phyloP scores from a whole-genome alignment of 2,113 vertebrate species.

The Regulus satrapa region DNA sequence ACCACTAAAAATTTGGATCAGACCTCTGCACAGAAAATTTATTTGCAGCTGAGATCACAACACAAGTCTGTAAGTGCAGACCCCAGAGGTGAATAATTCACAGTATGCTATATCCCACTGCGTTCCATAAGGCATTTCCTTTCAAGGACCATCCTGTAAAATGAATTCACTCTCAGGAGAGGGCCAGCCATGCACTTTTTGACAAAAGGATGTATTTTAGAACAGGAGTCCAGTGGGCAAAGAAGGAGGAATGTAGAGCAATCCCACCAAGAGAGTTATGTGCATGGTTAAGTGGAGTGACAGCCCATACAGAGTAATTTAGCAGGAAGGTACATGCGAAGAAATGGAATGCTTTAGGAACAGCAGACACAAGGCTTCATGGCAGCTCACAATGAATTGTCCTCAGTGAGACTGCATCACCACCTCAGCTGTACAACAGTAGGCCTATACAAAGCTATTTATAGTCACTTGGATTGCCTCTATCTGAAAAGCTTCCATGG shows the following conservation, averaged over 20 bases:
- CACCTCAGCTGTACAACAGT: neutral
- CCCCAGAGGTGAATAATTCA: neutral
- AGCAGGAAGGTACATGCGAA: neutral
- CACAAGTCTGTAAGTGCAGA: neutral
- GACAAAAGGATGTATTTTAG: neutral
- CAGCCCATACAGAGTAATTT: neutral
- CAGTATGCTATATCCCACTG: neutral
- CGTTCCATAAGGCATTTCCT: neutral
- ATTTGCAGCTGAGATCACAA: neutral
- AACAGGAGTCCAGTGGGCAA: neutral
- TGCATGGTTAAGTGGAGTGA: neutral
- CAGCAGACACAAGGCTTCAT: slow-evolving; percentile 33
- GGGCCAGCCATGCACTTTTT: neutral
- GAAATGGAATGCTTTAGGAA: neutral
- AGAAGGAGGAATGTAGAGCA: neutral
- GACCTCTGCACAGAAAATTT: neutral
- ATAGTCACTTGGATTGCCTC: neutral
- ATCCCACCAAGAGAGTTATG: neutral
- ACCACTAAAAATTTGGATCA: neutral
- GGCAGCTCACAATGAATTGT: neutral
- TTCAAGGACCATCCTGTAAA: neutral
- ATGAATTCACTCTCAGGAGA: neutral
- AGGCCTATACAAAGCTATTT: neutral
- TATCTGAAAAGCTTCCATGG: neutral
- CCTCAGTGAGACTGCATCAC: neutral